Percentiles rank a stretch among this genome's conserved stretches.
These are phyloP conservation scores for Caradrina kadenii DNA, from an alignment of 2,888 invertebrate species.

Conservation along the genomic window DNA sequence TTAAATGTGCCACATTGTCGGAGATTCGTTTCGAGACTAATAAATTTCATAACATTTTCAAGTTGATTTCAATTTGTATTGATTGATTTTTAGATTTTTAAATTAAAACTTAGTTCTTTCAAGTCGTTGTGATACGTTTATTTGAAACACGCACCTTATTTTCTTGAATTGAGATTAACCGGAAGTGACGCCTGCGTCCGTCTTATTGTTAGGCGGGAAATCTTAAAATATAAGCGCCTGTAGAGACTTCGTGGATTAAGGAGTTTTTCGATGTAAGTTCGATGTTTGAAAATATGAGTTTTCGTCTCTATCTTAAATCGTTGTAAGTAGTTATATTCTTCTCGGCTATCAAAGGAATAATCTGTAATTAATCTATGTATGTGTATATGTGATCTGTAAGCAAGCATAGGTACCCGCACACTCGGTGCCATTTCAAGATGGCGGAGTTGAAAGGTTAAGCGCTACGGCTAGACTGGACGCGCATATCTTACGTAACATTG, in stretches of 20 bases:
- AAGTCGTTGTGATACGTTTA: not conserved
- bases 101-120: not conserved
- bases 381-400: too few species aligned
- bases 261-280: too few species aligned
- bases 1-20: constrained; percentile 8
- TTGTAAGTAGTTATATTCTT: too few species aligned
- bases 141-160: not conserved
- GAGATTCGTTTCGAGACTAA: not conserved
- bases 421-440: too few species aligned
- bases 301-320: too few species aligned
- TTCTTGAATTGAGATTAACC: not conserved
- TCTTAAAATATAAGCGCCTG: not conserved
- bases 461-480: too few species aligned
- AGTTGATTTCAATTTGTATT: not conserved
- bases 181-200: constrained; percentile 26
- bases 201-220: not conserved
- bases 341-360: too few species aligned
- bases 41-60: not conserved
- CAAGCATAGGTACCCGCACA: too few species aligned
- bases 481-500: not conserved
- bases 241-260: too few species aligned
- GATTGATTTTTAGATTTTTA: not conserved
- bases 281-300: too few species aligned
- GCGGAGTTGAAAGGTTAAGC: too few species aligned
- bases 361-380: too few species aligned